phyloP scores from a whole-genome alignment of 2,797 vertebrate species.

The Neosalanx taihuensis region DNA sequence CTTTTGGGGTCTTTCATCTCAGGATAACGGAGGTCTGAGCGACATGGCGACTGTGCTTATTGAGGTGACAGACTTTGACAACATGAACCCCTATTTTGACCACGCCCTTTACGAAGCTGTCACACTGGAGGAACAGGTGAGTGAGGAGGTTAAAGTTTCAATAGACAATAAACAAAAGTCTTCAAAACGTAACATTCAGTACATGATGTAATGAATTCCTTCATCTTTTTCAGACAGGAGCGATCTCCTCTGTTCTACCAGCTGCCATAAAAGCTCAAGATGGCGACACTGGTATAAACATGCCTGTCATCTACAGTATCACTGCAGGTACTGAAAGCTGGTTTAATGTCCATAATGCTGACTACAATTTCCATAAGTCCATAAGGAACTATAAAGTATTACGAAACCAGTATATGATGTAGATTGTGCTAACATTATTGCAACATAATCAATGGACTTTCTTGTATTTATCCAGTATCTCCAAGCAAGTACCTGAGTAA shows the following conservation, averaged over 20 bases:
- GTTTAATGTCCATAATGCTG: background rate
- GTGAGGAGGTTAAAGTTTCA: background rate
- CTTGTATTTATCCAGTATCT: conserved; percentile 54
- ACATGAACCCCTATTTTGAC: conserved; percentile 75
- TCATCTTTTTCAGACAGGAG: conserved; percentile 53
- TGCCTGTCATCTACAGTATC: conserved; percentile 71
- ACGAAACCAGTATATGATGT: background rate
- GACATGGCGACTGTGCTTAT: conserved; percentile 60
- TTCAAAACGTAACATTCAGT: background rate
- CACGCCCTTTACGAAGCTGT: conserved; percentile 62
- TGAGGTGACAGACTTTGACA: conserved; percentile 69
- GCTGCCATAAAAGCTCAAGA: conserved; percentile 74
- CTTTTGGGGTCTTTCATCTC: conserved; percentile 28
- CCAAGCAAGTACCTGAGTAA: conserved; percentile 48
- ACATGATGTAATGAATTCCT: background rate
- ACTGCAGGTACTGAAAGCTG: conserved; percentile 55
- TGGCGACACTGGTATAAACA: conserved; percentile 76
- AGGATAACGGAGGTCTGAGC: conserved; percentile 57
- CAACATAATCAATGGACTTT: no score
- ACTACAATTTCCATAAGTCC: background rate
- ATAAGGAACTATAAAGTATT: no score
- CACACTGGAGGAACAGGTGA: conserved; percentile 71
- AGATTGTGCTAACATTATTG: no score
- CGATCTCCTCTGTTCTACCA: conserved; percentile 55
- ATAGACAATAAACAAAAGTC: background rate